Conservation (phyloP, 1,140 invertebrate genomes). For the Drosophila pallidifrons region DNA sequence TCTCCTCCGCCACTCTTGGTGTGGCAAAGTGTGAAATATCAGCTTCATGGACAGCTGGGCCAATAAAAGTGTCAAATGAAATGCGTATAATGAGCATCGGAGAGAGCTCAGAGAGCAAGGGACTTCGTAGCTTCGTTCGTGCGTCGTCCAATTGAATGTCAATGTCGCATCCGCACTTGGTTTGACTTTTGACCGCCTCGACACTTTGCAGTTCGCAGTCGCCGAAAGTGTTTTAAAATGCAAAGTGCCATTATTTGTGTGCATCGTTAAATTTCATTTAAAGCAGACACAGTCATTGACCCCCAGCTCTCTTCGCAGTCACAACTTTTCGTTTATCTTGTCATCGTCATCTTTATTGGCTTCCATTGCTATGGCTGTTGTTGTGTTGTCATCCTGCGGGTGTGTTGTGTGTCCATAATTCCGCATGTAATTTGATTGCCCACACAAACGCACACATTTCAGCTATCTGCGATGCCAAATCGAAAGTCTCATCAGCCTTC, state of each 20-base stretch:
- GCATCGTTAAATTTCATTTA: conserved; percentile 82
- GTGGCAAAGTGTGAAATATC: conserved; percentile 58
- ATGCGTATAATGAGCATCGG: conserved; percentile 76
- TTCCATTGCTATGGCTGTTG: conserved; percentile 40
- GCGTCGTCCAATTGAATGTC: conserved; percentile 65
- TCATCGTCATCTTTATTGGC: conserved; percentile 79
- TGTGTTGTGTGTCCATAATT: conserved; percentile 62
- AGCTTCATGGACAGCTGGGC: conserved; percentile 52
- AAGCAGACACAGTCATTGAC: conserved; percentile 51
- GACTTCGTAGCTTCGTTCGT: conserved; percentile 8
- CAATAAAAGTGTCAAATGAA: conserved; percentile 80
- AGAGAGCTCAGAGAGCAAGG: conserved; percentile 25
- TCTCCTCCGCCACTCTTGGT: no score
- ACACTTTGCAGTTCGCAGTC: conserved; percentile 16
- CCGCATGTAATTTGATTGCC: conserved; percentile 73
- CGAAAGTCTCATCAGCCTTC: conserved; percentile 10
- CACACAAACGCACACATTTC: conserved; percentile 50
- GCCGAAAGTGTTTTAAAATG: conserved; percentile 76
- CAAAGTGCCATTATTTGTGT: conserved; percentile 80
- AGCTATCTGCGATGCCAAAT: conserved; percentile 41
- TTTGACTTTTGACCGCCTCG: conserved; percentile 52
- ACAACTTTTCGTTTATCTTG: conserved; percentile 68
- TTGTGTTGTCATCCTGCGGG: conserved; percentile 60
- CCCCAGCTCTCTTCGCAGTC: conserved; percentile 24
- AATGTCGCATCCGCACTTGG: conserved; percentile 51